phyloP scores from a whole-genome alignment of 1,140 invertebrate genomes.

The Argopecten irradians region DNA sequence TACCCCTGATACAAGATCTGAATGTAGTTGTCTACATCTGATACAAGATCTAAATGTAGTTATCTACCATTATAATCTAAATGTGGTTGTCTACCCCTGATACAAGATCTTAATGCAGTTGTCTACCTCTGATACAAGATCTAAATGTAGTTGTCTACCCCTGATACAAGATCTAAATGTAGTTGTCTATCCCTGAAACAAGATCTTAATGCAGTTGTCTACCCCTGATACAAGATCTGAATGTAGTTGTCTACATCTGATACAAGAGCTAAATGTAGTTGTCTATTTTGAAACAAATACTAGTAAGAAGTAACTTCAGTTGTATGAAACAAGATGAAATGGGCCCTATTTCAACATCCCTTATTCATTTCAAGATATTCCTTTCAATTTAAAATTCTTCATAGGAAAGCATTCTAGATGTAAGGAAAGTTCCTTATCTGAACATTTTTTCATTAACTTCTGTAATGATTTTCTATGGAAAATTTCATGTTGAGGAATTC shows the following conservation, averaged over 20 bases:
- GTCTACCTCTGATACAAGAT: not conserved
- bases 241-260: not conserved
- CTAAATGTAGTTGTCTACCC: not conserved
- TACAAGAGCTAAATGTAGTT: not conserved
- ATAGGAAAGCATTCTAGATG: too few species aligned
- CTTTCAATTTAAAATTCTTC: too few species aligned
- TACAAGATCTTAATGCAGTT: not conserved
- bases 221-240: not conserved
- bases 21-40: not conserved
- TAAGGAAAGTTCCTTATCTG: too few species aligned
- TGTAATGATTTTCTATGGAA: too few species aligned
- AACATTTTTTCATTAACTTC: too few species aligned
- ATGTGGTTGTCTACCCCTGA: not conserved
- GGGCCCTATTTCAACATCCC: too few species aligned
- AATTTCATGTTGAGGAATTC: too few species aligned
- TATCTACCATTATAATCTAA: not conserved
- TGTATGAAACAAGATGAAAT: not conserved
- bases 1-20: not conserved
- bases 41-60: not conserved
- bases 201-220: not conserved
- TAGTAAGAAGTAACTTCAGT: not conserved
- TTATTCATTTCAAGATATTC: too few species aligned
- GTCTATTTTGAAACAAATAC: not conserved
- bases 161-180: not conserved
- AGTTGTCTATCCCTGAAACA: not conserved